Conservation (phyloP, 2,888 invertebrate species). For the Osedax frankpressi region DNA sequence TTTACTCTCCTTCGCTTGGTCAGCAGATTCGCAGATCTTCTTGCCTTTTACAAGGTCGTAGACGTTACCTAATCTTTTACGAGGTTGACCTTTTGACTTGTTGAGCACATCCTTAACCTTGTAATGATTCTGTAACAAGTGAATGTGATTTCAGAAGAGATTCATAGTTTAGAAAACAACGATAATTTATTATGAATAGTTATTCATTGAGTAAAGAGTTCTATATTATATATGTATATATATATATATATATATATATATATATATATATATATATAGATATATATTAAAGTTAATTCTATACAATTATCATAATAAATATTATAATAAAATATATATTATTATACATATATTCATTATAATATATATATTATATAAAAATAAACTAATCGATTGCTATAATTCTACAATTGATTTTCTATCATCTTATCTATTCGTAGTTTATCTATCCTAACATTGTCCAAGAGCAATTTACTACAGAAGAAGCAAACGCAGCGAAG, state of each 20-base stretch:
- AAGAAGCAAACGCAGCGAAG: slow-evolving; percentile 97
- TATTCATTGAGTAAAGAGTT: too few relatives aligned
- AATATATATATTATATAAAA: not conserved
- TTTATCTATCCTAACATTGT: slow-evolving; percentile 62
- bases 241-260: too few relatives aligned
- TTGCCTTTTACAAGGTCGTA: slow-evolving; percentile 96
- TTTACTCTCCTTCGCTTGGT: too few relatives aligned
- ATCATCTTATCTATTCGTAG: not conserved
- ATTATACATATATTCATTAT: not conserved
- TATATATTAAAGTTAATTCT: not conserved
- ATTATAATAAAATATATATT: not conserved
- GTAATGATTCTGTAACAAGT: slow-evolving; percentile 66
- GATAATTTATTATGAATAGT: too few relatives aligned
- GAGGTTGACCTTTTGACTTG: slow-evolving; percentile 89
- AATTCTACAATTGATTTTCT: too few relatives aligned
- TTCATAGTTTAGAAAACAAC: too few relatives aligned
- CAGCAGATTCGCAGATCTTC: slow-evolving; percentile 93
- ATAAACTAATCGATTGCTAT: not conserved
- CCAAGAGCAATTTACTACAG: slow-evolving; percentile 89
- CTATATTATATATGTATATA: too few relatives aligned
- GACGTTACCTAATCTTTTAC: slow-evolving; percentile 82
- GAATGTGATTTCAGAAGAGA: too few relatives aligned
- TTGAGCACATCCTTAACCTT: slow-evolving; percentile 84
- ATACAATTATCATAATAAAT: not conserved
- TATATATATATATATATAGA: too few relatives aligned